These are phyloP conservation scores for Petrocephalus schoutedeni DNA, from an alignment of 2,797 vertebrate genomes.

Conservation along the genomic window DNA sequence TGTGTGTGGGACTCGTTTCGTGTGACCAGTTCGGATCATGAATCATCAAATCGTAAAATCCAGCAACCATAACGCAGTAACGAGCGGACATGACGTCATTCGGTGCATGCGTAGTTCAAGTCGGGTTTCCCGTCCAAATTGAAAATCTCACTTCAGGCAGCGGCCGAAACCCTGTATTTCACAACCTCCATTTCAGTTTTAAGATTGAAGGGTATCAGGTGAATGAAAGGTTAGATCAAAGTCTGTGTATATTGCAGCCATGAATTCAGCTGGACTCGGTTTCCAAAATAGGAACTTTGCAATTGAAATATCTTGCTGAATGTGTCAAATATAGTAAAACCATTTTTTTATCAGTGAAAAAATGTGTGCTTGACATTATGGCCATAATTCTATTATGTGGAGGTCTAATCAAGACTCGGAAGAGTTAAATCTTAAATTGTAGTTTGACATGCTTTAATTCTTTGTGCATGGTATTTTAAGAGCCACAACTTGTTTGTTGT, in stretches of 20 bases:
- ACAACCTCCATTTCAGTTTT: neutral
- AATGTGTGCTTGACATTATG: neutral
- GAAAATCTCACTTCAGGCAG: too few species aligned
- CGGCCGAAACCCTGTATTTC: neutral
- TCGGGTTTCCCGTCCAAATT: too few species aligned
- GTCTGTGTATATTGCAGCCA: neutral
- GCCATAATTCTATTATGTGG: neutral
- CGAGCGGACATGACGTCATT: too few species aligned
- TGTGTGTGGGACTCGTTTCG: too few species aligned
- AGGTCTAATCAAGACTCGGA: neutral
- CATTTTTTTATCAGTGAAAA: neutral
- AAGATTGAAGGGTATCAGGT: neutral
- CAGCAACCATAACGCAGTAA: too few species aligned
- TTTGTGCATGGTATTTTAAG: neutral
- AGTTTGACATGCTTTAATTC: neutral
- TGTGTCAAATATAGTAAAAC: neutral
- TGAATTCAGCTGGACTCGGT: neutral
- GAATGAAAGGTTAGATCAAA: neutral
- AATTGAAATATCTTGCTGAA: neutral
- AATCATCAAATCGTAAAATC: too few species aligned
- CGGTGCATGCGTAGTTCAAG: too few species aligned
- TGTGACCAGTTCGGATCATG: too few species aligned
- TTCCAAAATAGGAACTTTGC: neutral
- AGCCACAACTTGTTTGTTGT: neutral
- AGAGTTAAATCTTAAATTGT: conserved; percentile 1